phyloP scores from a whole-genome alignment of 2,888 invertebrate species.

The Pandemis corylana region DNA sequence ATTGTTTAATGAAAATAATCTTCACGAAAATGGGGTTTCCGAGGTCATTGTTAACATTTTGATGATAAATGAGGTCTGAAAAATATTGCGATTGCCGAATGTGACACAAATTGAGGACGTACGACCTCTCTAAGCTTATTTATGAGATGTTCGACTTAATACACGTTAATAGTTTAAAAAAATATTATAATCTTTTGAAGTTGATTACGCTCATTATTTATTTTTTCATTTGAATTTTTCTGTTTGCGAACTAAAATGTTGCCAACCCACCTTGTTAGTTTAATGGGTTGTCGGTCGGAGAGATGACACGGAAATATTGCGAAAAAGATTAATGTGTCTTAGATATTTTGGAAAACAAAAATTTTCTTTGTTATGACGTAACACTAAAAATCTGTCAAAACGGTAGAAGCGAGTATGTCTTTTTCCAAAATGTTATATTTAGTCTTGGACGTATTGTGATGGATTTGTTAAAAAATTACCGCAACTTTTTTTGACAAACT shows the following conservation, averaged over 20 bases:
- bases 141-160: conserved; percentile 76
- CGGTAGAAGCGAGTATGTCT: neutral
- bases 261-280: conserved; percentile 63
- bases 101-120: conserved; percentile 77
- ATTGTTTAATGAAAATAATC: conserved; percentile 23
- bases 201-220: conserved; percentile 66
- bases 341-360: conserved; percentile 12
- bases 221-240: conserved; percentile 61
- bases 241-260: conserved; percentile 62
- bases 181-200: conserved; percentile 73
- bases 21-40: conserved; percentile 40
- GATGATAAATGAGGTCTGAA: conserved; percentile 75
- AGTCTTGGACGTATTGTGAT: too few species aligned
- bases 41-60: conserved; percentile 69
- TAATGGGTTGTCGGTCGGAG: conserved; percentile 60
- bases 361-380: conserved; percentile 9
- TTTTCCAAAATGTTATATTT: too few species aligned
- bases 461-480: too few species aligned
- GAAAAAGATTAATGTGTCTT: conserved; percentile 56
- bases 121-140: conserved; percentile 69
- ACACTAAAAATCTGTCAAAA: neutral
- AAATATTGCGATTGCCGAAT: conserved; percentile 74
- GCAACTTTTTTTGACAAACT: too few species aligned
- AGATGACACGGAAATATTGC: conserved; percentile 55
- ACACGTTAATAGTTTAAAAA: conserved; percentile 73